These are phyloP conservation scores for Drosophila kuntzei DNA, from an alignment of 2,888 invertebrate genomes.

Conservation along the genomic window DNA sequence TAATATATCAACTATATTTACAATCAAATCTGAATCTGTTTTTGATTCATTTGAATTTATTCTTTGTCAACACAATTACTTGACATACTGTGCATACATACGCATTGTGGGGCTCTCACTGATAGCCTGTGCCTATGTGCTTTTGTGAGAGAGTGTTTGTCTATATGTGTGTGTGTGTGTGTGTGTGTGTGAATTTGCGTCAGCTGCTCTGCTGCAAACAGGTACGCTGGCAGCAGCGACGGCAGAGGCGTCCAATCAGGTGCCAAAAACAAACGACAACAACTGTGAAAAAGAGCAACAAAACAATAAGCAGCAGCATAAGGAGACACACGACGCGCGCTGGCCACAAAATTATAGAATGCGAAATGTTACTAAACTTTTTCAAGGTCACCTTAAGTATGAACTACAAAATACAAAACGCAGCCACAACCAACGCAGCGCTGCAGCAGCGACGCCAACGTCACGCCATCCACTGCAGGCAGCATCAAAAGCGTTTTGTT, in stretches of 20 bases:
- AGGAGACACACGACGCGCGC: conserved; percentile 29
- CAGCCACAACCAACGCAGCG: conserved; percentile 26
- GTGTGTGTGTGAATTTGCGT: conserved; percentile 35
- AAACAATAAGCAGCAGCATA: conserved; percentile 40
- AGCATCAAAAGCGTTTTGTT: conserved; percentile 27
- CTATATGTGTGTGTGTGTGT: conserved; percentile 4
- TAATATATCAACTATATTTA: too few relatives aligned
- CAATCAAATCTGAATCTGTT: too few relatives aligned
- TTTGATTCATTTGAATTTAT: too few relatives aligned
- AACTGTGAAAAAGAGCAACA: conserved; percentile 43
- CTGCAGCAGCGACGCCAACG: conserved; percentile 24
- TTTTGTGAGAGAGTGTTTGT: not conserved
- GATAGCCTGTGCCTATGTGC: conserved; percentile 19
- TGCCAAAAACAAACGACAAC: conserved; percentile 56
- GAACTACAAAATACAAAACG: conserved; percentile 73
- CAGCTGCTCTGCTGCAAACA: conserved; percentile 56
- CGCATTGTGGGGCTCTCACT: conserved; percentile 26
- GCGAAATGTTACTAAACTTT: conserved; percentile 78
- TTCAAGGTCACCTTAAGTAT: conserved; percentile 81
- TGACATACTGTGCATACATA: not conserved
- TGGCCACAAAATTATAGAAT: conserved; percentile 33
- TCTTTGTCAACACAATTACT: too few relatives aligned
- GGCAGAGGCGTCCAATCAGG: conserved; percentile 43
- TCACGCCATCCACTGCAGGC: conserved; percentile 27
- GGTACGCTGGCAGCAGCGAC: conserved; percentile 34